Conservation (phyloP, 2,888 invertebrate species). For the Odontothrips loti region DNA sequence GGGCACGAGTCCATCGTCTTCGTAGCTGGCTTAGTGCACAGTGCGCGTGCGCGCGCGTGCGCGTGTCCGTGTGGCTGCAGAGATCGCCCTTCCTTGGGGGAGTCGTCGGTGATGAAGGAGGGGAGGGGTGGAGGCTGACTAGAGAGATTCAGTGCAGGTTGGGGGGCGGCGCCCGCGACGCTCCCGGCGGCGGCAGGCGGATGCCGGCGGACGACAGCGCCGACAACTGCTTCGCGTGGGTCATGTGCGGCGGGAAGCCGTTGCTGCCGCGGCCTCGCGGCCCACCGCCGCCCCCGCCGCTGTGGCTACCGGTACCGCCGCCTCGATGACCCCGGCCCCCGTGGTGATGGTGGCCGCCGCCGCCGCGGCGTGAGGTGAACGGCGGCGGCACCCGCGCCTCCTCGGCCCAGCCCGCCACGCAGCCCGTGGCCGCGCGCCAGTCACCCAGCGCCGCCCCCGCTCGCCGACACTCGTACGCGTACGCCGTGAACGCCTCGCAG, state of each 20-base stretch:
- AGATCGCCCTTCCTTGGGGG: too few species aligned
- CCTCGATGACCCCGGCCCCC: background rate
- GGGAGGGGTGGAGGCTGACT: background rate
- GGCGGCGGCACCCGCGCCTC: slow-evolving; percentile 19
- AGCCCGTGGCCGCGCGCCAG: slow-evolving; percentile 69
- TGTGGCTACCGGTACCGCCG: background rate
- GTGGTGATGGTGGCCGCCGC: slow-evolving; percentile 8
- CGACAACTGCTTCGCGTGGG: background rate
- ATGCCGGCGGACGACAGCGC: background rate
- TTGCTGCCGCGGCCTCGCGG: background rate
- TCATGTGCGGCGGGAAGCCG: background rate
- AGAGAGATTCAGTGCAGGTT: slow-evolving; percentile 3
- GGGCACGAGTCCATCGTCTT: too few species aligned
- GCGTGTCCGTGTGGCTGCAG: too few species aligned
- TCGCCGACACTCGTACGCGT: slow-evolving; percentile 79
- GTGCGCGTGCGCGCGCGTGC: too few species aligned
- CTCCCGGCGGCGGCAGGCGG: background rate
- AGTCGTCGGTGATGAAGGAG: background rate
- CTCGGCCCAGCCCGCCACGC: slow-evolving; percentile 42
- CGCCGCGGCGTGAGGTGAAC: background rate
- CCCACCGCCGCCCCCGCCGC: background rate
- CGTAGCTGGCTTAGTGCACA: too few species aligned
- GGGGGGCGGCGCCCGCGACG: slow-evolving; percentile 8
- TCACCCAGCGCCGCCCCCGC: slow-evolving; percentile 65
- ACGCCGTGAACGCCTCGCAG: slow-evolving; percentile 85